Evolutionary conservation across 1,140 invertebrate species (phyloP), one percentile per base, ranked within the genome.

Genomic region (Stegodyphus dumicola): DNA sequence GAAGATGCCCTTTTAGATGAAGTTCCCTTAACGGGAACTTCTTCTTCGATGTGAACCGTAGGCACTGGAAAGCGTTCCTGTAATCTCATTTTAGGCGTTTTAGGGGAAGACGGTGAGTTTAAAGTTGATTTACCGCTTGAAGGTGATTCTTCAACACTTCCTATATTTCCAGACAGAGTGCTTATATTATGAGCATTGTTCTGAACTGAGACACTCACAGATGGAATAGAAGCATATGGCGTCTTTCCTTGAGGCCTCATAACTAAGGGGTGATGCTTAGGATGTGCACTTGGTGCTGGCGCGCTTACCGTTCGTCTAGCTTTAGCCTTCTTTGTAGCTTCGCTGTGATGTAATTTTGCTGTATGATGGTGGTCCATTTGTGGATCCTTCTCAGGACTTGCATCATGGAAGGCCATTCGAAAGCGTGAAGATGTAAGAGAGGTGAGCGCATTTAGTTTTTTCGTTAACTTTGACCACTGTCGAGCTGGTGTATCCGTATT

Each of bases 401-500:
- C 7, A 49, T 87, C 77, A 17, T 86, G 84, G 49, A 86, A 86
- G 54, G 84, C 84, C 75, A 74, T 78, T 51, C 84, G 64, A 7
- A 86, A 54, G 33, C 84, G 84, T 15, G 75, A 71, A 64, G 84
- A 76, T 9, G 15, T 10, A 15, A 10, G 9, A 56, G 84, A 73
- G 5, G 79, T 69, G 15, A 83, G 70, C 75, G 75, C 65, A 11
- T 76, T 76, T 10, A 83, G 60, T 74, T 83, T 81, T 48, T 77
- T 84, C 9, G 79, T 83, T 17, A 87, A 51, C 52, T 80, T 79
- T 71, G 86, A 87, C 86, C 86, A 87, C 48, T 85, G 77, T 18
- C 83, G 51, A 7, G 86, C 86, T n/a, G 86, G 86, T 51, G 86
- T 87, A 56, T 87, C 86, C 51, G 86, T 87, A 54, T 87, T 87